Percentiles rank a stretch among this genome's conserved stretches.
These are phyloP conservation scores for Ammospiza caudacuta DNA, from an alignment of 2,113 vertebrate species.

Conservation along the genomic window DNA sequence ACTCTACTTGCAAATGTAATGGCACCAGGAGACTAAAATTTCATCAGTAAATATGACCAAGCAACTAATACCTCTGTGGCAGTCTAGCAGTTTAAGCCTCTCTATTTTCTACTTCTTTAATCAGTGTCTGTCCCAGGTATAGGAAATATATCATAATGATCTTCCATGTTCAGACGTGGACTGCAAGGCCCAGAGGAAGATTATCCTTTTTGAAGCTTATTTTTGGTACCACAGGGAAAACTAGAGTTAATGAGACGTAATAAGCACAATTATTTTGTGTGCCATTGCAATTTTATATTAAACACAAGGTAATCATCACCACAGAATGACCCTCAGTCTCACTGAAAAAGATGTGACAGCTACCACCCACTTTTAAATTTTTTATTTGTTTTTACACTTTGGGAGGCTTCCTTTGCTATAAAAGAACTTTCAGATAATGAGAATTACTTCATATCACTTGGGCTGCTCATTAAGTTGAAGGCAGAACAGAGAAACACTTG, in stretches of 20 bases:
- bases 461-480: conserved; percentile 21
- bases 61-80: background rate
- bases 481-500: conserved; percentile 20
- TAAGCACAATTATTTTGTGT: background rate
- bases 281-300: background rate
- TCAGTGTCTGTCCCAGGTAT: background rate
- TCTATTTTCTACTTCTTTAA: background rate
- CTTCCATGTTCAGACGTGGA: background rate
- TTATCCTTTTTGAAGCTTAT: background rate
- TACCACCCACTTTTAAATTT: background rate
- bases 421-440: background rate
- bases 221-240: background rate
- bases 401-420: background rate
- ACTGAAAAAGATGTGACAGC: background rate
- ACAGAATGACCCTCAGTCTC: background rate
- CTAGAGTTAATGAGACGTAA: background rate
- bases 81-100: background rate
- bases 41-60: background rate
- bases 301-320: background rate
- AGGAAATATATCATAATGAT: background rate
- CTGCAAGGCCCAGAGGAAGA: background rate
- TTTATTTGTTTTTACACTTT: background rate
- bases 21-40: background rate
- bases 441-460: background rate
- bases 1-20: background rate